These are phyloP conservation scores for Lasioglossum calceatum DNA, from an alignment of 2,888 invertebrate genomes.

Conservation along the genomic window DNA sequence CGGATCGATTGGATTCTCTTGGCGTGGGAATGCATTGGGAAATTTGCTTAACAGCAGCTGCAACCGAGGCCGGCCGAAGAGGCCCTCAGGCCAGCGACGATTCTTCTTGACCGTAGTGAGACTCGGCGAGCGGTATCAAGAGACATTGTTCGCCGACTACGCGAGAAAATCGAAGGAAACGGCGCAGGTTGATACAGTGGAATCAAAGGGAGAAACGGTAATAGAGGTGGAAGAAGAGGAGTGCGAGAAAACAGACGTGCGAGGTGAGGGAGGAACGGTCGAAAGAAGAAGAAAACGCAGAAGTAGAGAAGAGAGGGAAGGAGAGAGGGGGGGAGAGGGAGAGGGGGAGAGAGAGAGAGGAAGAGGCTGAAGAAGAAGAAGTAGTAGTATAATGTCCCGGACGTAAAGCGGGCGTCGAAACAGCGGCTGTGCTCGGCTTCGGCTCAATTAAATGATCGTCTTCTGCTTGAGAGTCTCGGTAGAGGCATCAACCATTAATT, in stretches of 20 bases:
- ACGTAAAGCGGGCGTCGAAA: constrained; percentile 67
- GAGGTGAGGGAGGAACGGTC: constrained; percentile 25
- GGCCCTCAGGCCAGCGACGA: constrained; percentile 48
- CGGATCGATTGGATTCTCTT: constrained; percentile 25
- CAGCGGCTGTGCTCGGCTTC: constrained; percentile 69
- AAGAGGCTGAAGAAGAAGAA: constrained; percentile 35
- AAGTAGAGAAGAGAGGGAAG: not conserved
- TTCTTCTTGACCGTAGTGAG: constrained; percentile 49
- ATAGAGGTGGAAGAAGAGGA: constrained; percentile 38
- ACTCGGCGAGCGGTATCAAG: constrained; percentile 37
- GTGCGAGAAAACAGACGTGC: constrained; percentile 44
- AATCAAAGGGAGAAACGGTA: constrained; percentile 48
- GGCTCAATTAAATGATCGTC: constrained; percentile 79
- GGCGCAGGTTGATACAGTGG: constrained; percentile 26
- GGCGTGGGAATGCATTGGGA: constrained; percentile 61
- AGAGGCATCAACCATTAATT: constrained; percentile 80
- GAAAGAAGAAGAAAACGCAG: not conserved
- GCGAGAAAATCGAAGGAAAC: constrained; percentile 59
- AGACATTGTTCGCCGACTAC: constrained; percentile 65
- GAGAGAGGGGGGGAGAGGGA: not conserved
- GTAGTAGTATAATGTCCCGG: constrained; percentile 64
- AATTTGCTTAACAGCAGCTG: constrained; percentile 68
- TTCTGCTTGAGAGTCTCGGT: constrained; percentile 72
- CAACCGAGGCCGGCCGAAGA: constrained; percentile 32
- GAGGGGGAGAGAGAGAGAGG: constrained; percentile 2